Base-by-base conservation (phyloP, 2,888 invertebrate genomes). In the Aproaerema taeniolella region DNA sequence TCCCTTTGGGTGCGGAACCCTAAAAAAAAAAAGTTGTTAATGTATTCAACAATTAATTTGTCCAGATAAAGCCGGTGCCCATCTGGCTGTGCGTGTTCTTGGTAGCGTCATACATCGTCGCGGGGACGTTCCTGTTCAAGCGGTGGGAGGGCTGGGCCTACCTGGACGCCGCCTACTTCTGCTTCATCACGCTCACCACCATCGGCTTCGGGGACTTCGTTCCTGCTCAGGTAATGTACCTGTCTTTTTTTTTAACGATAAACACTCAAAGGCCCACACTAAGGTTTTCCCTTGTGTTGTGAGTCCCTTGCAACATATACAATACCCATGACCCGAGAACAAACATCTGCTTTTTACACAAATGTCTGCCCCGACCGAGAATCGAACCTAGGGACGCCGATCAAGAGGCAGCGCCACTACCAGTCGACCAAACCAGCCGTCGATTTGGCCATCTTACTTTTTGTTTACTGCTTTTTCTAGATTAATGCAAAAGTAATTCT, bases 191-290 rank as follows among this genome's bases (percentile, higher is more conserved):
- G 0, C 88, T 97, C 49, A 96, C 96, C 13, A 97, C 97, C 1
- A 97, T 97, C 43, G 96, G 96, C 10, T 96, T 96, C 59, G 96
- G 96, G 0, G 96, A 97, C 71, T 93, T 95, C 61, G 96, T 96
- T 6, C 96, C 96, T 0, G 95, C 95, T 0, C 94, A 94, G 74
- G 90, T 91, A 82, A n/a, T n/a, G n/a, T n/a, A n/a, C n/a, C n/a
- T n/a, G n/a, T n/a, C n/a, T n/a, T n/a, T 89, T 12, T 15, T 14
- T 7, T 14, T n/a, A n/a, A n/a, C n/a, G n/a, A n/a, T n/a, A n/a
- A n/a, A n/a, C n/a, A n/a, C n/a, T n/a, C n/a, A n/a, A n/a, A n/a
- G n/a, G n/a, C n/a, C n/a, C n/a, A n/a, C n/a, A n/a, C n/a, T n/a
- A n/a, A n/a, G n/a, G n/a, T n/a, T n/a, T n/a, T n/a, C n/a, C n/a